Evolutionary conservation across 1,140 invertebrate species (phyloP).

Genomic region (Caenorhabditis elegans): WBcel235 BX284606.5:16029001-16029500

Average conservation of each 20-base stretch:
- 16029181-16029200: conserved; percentile 32
- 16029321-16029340: conserved; percentile 17
- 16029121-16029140: too few relatives aligned
- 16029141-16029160: background rate
- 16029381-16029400: background rate
- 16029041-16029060: background rate
- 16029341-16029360: too few relatives aligned
- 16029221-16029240: too few relatives aligned
- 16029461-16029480: too few relatives aligned
- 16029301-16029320: conserved; percentile 31
- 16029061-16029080: too few relatives aligned
- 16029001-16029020: too few relatives aligned
- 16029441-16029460: too few relatives aligned
- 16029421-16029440: too few relatives aligned
- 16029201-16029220: background rate
- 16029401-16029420: too few relatives aligned
- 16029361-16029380: conserved; percentile 29
- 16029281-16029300: conserved; percentile 29
- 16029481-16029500: too few relatives aligned
- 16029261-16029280: conserved; percentile 12
- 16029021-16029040: background rate
- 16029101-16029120: conserved; percentile 14
- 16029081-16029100: background rate
- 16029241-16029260: background rate
- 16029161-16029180: background rate